Evolutionary conservation across 2,797 vertebrate genomes (phyloP), one percentile per base, ranked within the genome.

Genomic region (Echeneis naucrates): DNA sequence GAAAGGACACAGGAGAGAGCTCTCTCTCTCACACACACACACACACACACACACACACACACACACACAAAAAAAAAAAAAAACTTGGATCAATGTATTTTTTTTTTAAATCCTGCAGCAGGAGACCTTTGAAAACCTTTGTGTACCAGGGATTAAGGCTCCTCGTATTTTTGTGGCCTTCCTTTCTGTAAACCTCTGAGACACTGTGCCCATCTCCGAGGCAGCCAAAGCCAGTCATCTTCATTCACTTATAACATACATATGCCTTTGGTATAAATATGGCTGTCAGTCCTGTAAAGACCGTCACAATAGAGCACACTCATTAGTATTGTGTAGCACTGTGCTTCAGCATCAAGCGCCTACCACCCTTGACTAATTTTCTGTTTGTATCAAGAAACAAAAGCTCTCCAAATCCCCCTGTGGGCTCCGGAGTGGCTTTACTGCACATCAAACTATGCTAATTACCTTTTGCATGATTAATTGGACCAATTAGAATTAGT

Each of bases 401-500:
- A 93, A 93, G 90, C 90, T 84, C 83, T 83, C 80, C 69, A 86
- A 89, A 92, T 93, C 91, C 91, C 90, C 88, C 80, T 26, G 67
- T 81, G 86, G 91, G 92, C 88, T 85, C 69, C 68, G 26, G 86
- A 89, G 89, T 91, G 91, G 91, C 93, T 94, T 92, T 93, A 90
- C 89, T 71, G 88, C 90, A 92, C 92, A 93, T 94, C 92, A 94
- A 90, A 92, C 92, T 93, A 93, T 91, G 91, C 91, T 95, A 94
- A 95, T 95, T 94, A 94, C 87, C 91, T 94, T 92, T 86, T 89
- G 91, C 90, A 92, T 94, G 94, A 95, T 95, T 95, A 95, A 95
- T 95, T 95, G 92, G 88, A 90, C 93, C 93, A 94, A 94, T 95
- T 94, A 93, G 91, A 94, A 94, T 94, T 92, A 94, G 92, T 84